Conservation (phyloP, 2,113 vertebrate species). For the Bufo bufo region DNA sequence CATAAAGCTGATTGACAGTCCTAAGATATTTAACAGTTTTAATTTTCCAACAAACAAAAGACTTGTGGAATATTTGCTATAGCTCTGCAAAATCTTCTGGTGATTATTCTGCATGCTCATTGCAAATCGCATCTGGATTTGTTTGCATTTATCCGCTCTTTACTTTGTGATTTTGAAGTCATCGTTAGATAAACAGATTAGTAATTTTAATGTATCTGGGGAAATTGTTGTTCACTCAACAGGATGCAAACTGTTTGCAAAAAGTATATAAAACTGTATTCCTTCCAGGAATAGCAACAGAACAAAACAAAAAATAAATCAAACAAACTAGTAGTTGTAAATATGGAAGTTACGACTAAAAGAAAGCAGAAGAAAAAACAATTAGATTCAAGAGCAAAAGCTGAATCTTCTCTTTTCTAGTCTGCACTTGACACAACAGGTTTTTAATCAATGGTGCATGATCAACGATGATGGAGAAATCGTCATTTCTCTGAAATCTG, state of each 20-base stretch:
- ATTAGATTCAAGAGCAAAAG: not conserved
- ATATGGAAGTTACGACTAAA: not conserved
- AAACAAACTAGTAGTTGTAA: not conserved
- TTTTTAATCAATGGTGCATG: conserved; percentile 45
- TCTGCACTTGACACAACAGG: not conserved
- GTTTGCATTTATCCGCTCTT: conserved; percentile 27
- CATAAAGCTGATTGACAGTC: conserved; percentile 1
- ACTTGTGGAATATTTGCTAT: conserved; percentile 1
- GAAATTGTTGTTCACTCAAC: not conserved
- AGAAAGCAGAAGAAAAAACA: not conserved
- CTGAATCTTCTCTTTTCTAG: not conserved
- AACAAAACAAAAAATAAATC: not conserved
- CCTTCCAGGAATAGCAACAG: not conserved
- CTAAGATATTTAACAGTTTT: conserved; percentile 8
- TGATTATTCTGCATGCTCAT: conserved; percentile 12
- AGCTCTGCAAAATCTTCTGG: conserved; percentile 11
- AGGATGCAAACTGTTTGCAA: not conserved
- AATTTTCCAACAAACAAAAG: conserved; percentile 34
- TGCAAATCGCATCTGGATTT: conserved; percentile 8
- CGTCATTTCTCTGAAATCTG: conserved; percentile 54
- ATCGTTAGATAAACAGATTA: conserved; percentile 46
- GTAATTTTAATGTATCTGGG: not conserved
- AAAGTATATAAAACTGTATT: not conserved
- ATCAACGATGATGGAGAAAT: conserved; percentile 44
- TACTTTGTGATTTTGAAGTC: conserved; percentile 21